A percentile compares a stretch with the other conserved stretches of the same genome.
Conservation (phyloP, 2,797 vertebrate species). For the Hydrophis major region DNA sequence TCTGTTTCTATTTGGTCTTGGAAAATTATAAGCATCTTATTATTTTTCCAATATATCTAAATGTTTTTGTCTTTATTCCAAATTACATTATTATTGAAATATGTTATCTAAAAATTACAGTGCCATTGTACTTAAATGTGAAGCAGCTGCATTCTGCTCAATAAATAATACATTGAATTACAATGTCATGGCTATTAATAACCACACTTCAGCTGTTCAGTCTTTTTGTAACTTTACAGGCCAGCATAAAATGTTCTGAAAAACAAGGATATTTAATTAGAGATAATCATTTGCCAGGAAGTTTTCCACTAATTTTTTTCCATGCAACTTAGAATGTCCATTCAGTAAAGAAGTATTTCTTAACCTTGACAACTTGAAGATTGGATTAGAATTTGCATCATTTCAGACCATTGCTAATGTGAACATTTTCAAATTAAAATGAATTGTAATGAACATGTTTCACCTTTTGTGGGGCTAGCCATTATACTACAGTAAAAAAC, state of each 20-base stretch:
- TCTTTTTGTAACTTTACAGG: background rate
- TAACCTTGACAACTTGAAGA: background rate
- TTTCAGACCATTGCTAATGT: background rate
- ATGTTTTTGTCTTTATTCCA: background rate
- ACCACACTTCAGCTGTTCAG: background rate
- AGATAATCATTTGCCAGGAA: background rate
- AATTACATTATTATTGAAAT: background rate
- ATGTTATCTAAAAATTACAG: background rate
- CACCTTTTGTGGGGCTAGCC: conserved; percentile 65
- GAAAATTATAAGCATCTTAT: background rate
- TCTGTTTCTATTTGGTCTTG: background rate
- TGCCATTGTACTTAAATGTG: background rate
- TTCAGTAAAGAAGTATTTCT: background rate
- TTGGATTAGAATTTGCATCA: background rate
- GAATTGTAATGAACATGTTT: background rate
- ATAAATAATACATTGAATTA: conserved; percentile 1
- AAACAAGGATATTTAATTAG: background rate
- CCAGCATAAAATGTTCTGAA: background rate
- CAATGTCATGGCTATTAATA: background rate
- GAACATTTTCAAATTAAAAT: background rate
- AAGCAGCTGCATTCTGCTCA: conserved; percentile 2
- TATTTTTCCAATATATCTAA: background rate
- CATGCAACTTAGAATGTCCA: background rate
- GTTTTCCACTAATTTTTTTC: background rate
- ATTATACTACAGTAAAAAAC: conserved; percentile 65